Percentiles rank a stretch among this genome's conserved stretches.
phyloP scores from a whole-genome alignment of 1,140 invertebrate genomes.

The Octopus bimaculoides region DNA sequence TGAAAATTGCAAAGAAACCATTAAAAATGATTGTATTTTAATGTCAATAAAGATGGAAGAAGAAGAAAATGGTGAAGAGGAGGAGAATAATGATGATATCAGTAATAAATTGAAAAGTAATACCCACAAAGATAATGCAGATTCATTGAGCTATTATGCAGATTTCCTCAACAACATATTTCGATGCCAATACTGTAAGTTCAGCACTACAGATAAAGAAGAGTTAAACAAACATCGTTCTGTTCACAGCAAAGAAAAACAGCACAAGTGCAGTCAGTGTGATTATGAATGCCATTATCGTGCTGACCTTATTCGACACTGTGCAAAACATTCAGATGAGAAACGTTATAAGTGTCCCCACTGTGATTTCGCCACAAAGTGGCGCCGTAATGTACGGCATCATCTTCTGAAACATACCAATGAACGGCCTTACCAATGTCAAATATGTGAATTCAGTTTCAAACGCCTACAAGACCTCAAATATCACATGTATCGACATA shows the following conservation, averaged over 20 bases:
- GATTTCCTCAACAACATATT: conserved; percentile 7
- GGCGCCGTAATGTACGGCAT: conserved; percentile 29
- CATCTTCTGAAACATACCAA: conserved; percentile 27
- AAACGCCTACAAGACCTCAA: conserved; percentile 31
- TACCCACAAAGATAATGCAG: too few species aligned
- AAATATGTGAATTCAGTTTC: conserved; percentile 30
- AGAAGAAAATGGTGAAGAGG: too few species aligned
- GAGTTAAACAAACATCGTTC: not conserved
- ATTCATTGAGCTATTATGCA: too few species aligned
- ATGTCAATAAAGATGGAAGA: too few species aligned
- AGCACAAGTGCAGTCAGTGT: conserved; percentile 32
- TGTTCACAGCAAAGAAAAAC: not conserved
- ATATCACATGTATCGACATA: conserved; percentile 36
- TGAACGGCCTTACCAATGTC: conserved; percentile 28
- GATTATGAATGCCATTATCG: conserved; percentile 24
- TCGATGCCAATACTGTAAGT: conserved; percentile 4
- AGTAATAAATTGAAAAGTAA: too few species aligned
- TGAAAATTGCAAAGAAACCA: too few species aligned
- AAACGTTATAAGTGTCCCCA: conserved; percentile 34
- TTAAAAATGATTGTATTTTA: too few species aligned
- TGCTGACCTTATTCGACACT: conserved; percentile 27
- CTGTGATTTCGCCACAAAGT: conserved; percentile 35
- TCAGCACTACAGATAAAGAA: not conserved
- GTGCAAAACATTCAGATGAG: conserved; percentile 32
- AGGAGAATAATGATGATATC: too few species aligned